Percentiles rank a stretch among this genome's conserved stretches.
Evolutionary conservation across 2,888 invertebrate genomes (phyloP).

Genomic region (Eugnorisma glareosa): DNA sequence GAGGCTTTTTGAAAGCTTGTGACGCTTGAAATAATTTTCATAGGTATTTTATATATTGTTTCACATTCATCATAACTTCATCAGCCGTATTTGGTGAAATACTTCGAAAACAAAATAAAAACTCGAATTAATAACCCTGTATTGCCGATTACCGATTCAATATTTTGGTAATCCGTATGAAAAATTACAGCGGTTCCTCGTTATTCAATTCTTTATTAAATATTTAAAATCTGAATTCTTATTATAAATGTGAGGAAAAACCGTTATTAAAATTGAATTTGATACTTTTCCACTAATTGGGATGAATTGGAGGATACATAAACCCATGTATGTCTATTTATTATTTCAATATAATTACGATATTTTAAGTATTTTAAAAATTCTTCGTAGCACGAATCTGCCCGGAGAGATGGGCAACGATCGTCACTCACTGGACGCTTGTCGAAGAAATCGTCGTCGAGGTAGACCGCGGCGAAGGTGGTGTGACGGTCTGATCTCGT

Average conservation of each 20-base stretch:
- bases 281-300: neutral
- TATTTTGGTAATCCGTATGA: neutral
- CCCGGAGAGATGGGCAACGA: too few species aligned
- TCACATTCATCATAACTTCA: neutral
- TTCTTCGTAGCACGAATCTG: too few species aligned
- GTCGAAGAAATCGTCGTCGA: too few species aligned
- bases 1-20: too few species aligned
- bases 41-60: neutral
- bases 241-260: neutral
- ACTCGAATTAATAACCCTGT: neutral
- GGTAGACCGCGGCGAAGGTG: too few species aligned
- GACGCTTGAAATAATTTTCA: neutral
- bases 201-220: neutral
- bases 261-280: neutral
- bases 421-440: too few species aligned
- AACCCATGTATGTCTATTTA: neutral
- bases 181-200: neutral
- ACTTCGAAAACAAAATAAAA: neutral
- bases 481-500: too few species aligned
- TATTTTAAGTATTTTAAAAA: too few species aligned
- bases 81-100: neutral
- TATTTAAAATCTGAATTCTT: neutral
- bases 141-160: neutral
- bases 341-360: too few species aligned
- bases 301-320: neutral